These are phyloP conservation scores for Mirza zaza DNA, from an alignment of 2,113 vertebrate species.

Conservation along the genomic window DNA sequence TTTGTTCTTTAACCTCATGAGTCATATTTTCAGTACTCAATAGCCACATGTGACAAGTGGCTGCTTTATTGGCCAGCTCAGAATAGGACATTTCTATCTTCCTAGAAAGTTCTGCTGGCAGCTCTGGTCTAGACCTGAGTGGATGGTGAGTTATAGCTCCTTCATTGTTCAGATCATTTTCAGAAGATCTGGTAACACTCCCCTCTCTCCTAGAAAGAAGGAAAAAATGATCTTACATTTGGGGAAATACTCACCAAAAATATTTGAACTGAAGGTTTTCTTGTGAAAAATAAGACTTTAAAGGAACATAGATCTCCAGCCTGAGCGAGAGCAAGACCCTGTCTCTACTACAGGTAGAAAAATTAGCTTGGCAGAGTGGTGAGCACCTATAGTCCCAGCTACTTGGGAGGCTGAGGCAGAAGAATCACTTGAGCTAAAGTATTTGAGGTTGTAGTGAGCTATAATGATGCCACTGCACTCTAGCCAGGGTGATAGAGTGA, in stretches of 20 bases:
- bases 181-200: neutral
- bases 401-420: no score
- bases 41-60: neutral
- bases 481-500: no score
- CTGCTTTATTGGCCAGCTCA: neutral
- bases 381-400: no score
- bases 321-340: no score
- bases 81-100: neutral
- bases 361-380: no score
- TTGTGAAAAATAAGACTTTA: neutral
- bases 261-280: neutral
- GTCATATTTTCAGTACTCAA: neutral
- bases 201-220: no score
- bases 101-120: neutral
- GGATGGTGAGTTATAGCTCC: neutral
- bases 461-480: no score
- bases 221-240: neutral
- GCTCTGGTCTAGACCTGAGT: neutral
- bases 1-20: neutral
- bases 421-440: no score
- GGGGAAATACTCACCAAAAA: neutral
- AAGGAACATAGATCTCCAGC: neutral
- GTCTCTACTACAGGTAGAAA: no score
- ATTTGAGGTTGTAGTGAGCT: no score
- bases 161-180: neutral